phyloP scores from a whole-genome alignment of 2,113 vertebrate genomes.

The Rhipidura dahli region DNA sequence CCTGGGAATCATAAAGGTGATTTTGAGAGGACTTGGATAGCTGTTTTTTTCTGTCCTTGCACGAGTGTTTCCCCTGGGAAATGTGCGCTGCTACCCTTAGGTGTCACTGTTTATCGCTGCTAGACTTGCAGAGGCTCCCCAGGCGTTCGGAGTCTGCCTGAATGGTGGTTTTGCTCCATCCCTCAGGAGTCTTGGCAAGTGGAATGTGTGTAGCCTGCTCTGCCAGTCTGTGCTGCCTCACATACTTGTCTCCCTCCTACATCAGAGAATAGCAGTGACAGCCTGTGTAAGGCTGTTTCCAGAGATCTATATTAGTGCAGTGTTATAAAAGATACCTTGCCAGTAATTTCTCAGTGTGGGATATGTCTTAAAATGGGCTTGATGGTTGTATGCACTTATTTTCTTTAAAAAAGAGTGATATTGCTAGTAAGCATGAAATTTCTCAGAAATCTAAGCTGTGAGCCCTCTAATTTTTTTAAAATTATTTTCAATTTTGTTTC shows the following conservation, averaged over 20 bases:
- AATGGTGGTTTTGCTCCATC: not conserved
- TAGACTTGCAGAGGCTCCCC: not conserved
- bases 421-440: not conserved
- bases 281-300: slow-evolving; percentile 37
- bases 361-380: slow-evolving; percentile 15
- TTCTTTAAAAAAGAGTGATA: not conserved
- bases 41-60: not conserved
- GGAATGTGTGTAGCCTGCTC: slow-evolving; percentile 22
- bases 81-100: slow-evolving; percentile 34
- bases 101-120: slow-evolving; percentile 37
- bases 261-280: slow-evolving; percentile 43
- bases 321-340: slow-evolving; percentile 27
- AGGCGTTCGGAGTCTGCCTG: not conserved
- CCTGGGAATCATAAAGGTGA: not conserved
- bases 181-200: slow-evolving; percentile 41
- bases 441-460: not conserved
- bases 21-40: not conserved
- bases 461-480: not conserved
- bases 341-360: slow-evolving; percentile 14
- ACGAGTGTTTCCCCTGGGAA: not conserved
- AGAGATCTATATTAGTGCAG: slow-evolving; percentile 28
- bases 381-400: not conserved
- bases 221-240: slow-evolving; percentile 57
- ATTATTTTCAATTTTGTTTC: not conserved
- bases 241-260: slow-evolving; percentile 55